A percentile compares a stretch with the other conserved stretches of the same genome.
Evolutionary conservation across 2,888 invertebrate species (phyloP).

Genomic region (Agrotis puta): DNA sequence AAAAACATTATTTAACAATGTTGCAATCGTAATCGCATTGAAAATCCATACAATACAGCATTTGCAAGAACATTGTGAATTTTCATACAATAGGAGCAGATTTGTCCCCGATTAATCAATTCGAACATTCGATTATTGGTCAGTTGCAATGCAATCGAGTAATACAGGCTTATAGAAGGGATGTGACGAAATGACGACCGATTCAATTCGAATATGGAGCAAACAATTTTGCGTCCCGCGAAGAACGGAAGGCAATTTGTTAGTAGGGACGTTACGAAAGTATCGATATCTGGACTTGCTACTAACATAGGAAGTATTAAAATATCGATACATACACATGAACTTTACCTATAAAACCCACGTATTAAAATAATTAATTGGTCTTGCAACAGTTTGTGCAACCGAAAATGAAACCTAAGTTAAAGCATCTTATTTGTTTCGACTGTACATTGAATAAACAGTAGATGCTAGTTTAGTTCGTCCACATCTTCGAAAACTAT

Average conservation of each 20-base stretch:
- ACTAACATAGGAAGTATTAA: not conserved
- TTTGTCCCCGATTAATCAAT: conserved; percentile 58
- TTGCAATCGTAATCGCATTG: conserved; percentile 44
- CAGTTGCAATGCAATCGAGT: conserved; percentile 41
- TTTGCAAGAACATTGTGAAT: conserved; percentile 45
- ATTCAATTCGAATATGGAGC: conserved; percentile 73
- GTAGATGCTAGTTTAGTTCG: not conserved
- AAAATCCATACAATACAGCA: conserved; percentile 47
- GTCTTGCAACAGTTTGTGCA: too few species aligned
- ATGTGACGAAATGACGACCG: conserved; percentile 64
- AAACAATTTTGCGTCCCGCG: conserved; percentile 79
- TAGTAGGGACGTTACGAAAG: conserved; percentile 29
- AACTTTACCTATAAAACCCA: too few species aligned
- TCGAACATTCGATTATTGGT: conserved; percentile 57
- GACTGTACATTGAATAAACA: not conserved
- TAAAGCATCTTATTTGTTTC: not conserved
- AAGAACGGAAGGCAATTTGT: conserved; percentile 81
- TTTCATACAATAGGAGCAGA: conserved; percentile 58
- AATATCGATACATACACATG: not conserved
- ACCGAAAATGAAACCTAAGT: too few species aligned
- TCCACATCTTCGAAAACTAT: not conserved
- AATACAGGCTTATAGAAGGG: conserved; percentile 51
- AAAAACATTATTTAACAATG: conserved; percentile 26
- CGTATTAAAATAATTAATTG: too few species aligned
- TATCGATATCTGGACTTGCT: conserved; percentile 28